A percentile compares a stretch with the other conserved stretches of the same genome.
These are phyloP conservation scores for Jaculus jaculus DNA, from an alignment of 2,113 vertebrate species.

Conservation along the genomic window DNA sequence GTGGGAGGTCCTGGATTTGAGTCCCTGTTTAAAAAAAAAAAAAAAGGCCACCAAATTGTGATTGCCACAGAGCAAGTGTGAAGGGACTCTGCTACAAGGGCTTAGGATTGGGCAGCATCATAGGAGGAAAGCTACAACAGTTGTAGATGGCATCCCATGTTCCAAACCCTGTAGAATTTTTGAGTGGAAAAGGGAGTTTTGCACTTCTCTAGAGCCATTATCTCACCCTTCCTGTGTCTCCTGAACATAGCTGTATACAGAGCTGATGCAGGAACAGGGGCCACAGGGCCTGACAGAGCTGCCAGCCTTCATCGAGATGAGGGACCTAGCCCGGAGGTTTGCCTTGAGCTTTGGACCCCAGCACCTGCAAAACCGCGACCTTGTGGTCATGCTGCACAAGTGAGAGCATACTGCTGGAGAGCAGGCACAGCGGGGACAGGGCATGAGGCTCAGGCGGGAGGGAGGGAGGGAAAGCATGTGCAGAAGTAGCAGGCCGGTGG, in stretches of 20 bases:
- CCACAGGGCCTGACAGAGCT: slow-evolving; percentile 54
- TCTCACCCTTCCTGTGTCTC: not conserved
- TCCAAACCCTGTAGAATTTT: not conserved
- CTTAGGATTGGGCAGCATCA: not conserved
- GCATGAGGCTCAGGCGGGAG: not conserved
- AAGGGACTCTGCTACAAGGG: not conserved
- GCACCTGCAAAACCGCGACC: slow-evolving; percentile 86
- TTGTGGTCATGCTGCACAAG: slow-evolving; percentile 89
- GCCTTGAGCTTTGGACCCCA: slow-evolving; percentile 91
- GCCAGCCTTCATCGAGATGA: slow-evolving; percentile 86
- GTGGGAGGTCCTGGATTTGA: not conserved
- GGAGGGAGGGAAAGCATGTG: not conserved
- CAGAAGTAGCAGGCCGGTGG: not conserved
- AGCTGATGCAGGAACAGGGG: slow-evolving; percentile 80
- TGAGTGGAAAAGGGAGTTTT: not conserved
- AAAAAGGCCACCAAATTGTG: not conserved
- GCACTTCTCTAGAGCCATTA: not conserved
- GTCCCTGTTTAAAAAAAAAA: not conserved
- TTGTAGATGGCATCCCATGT: not conserved
- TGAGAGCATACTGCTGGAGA: slow-evolving; percentile 66
- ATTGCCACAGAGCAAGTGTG: not conserved
- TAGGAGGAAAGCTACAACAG: not conserved
- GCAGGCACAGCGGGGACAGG: not conserved
- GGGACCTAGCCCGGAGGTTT: slow-evolving; percentile 89
- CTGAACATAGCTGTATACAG: slow-evolving; percentile 82